Conservation (phyloP, 2,113 vertebrate species). For the Notothenia coriiceps region DNA sequence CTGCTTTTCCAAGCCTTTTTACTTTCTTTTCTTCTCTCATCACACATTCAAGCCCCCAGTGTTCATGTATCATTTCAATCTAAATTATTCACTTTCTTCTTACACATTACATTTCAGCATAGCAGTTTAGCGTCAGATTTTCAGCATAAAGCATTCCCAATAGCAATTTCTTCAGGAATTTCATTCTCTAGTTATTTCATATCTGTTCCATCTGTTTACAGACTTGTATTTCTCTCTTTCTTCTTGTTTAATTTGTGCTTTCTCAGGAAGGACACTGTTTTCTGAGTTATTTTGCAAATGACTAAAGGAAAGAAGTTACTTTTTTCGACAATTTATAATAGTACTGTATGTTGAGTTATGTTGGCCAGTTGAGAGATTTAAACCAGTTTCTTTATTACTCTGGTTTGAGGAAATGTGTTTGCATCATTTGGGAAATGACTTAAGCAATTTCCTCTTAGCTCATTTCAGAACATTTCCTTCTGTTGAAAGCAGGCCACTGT, state of each 20-base stretch:
- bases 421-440: background rate
- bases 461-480: background rate
- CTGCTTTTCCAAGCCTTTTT: too few species aligned
- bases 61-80: too few species aligned
- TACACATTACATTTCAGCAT: too few species aligned
- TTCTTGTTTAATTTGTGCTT: background rate
- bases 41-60: too few species aligned
- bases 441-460: background rate
- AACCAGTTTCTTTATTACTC: background rate
- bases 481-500: slow-evolving; percentile 19
- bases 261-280: background rate
- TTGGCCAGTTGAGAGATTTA: background rate
- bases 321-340: background rate
- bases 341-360: background rate
- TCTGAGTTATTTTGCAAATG: background rate
- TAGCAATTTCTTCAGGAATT: too few species aligned
- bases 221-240: background rate
- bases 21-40: too few species aligned
- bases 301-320: background rate
- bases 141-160: too few species aligned
- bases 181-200: background rate
- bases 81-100: too few species aligned
- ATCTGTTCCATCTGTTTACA: background rate
- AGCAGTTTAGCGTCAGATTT: too few species aligned
- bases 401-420: background rate